Evolutionary conservation across 1,140 invertebrate genomes (phyloP).

Genomic region (Diorhabda carinulata): DNA sequence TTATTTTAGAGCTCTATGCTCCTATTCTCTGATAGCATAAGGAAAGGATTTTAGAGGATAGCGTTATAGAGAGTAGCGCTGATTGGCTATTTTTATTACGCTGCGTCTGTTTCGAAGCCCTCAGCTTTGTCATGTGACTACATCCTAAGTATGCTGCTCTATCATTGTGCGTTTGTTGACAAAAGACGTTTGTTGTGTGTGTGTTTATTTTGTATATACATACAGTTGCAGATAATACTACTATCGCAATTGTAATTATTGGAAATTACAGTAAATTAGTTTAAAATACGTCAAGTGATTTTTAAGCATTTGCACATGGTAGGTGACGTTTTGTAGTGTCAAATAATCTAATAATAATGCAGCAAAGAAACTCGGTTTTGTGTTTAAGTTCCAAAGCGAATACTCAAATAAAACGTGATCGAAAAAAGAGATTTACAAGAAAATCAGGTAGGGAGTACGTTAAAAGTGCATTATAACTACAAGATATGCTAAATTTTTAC

Average conservation of each 20-base stretch:
- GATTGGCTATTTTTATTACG: neutral
- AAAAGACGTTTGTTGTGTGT: neutral
- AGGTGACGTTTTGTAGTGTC: slow-evolving; percentile 14
- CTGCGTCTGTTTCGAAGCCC: neutral
- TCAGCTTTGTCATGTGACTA: neutral
- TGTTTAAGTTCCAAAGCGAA: slow-evolving; percentile 20
- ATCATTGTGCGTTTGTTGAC: too few species aligned
- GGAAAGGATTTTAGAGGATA: neutral
- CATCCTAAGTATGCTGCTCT: neutral
- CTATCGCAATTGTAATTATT: neutral
- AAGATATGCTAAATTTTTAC: slow-evolving; percentile 7
- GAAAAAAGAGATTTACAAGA: slow-evolving; percentile 28
- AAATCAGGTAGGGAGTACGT: slow-evolving; percentile 29
- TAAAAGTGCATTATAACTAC: slow-evolving; percentile 21
- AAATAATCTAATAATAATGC: slow-evolving; percentile 13
- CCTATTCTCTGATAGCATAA: neutral
- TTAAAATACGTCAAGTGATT: slow-evolving; percentile 8
- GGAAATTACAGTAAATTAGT: slow-evolving; percentile 5
- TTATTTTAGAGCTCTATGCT: neutral
- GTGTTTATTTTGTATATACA: neutral
- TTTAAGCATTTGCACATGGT: slow-evolving; percentile 17
- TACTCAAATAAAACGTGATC: slow-evolving; percentile 21
- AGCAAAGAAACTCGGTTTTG: slow-evolving; percentile 14
- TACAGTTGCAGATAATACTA: neutral
- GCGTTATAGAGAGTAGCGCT: neutral